phyloP scores from a whole-genome alignment of 2,797 vertebrate genomes.

The Melanotaenia parkinsoni region DNA sequence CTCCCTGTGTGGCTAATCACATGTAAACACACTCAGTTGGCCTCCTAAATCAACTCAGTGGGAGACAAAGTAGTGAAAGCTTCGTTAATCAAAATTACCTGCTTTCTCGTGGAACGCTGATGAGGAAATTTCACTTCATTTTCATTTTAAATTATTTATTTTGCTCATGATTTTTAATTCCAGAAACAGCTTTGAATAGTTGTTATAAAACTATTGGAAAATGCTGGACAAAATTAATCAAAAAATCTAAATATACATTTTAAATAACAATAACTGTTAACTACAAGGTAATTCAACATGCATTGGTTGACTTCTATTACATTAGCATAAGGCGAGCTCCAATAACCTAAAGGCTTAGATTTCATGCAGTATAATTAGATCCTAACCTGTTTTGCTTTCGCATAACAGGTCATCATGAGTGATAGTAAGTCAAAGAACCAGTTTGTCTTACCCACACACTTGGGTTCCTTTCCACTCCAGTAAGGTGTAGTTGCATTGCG shows the following conservation, averaged over 20 bases:
- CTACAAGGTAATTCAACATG: too few species aligned
- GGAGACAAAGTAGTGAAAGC: conserved; percentile 48
- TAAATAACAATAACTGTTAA: neutral
- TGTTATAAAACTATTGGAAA: neutral
- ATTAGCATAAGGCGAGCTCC: neutral
- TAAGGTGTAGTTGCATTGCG: conserved; percentile 94
- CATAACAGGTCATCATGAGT: neutral
- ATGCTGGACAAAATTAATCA: conserved; percentile 11
- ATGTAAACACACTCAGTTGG: conserved; percentile 69
- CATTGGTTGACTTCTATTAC: too few species aligned
- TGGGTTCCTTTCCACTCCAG: conserved; percentile 91
- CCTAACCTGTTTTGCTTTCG: conserved; percentile 4
- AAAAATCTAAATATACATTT: conserved; percentile 3
- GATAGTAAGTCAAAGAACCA: neutral
- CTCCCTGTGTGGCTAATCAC: conserved; percentile 69
- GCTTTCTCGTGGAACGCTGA: conserved; percentile 20
- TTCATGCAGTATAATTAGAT: conserved; percentile 40
- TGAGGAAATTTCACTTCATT: neutral
- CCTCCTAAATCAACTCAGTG: conserved; percentile 59
- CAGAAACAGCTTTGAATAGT: neutral
- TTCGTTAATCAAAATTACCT: conserved; percentile 65
- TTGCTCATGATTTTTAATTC: conserved; percentile 4
- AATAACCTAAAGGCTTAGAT: neutral
- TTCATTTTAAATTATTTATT: neutral
- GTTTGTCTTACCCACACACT: conserved; percentile 87